Percentiles rank a stretch among this genome's conserved stretches.
phyloP scores from a whole-genome alignment of 2,888 invertebrate genomes.

The Dynastes grantii region DNA sequence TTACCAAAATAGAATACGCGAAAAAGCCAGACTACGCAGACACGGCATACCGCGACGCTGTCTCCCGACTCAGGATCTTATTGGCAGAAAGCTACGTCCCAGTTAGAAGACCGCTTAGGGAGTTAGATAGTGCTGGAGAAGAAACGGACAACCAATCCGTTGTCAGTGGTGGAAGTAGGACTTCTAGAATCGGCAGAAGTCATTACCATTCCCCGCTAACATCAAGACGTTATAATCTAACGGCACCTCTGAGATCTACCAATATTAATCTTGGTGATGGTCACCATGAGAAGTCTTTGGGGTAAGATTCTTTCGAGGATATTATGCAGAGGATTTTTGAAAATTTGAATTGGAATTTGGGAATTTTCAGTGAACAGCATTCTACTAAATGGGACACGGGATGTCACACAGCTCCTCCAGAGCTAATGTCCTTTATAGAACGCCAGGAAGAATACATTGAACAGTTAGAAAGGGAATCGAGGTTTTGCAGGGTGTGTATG shows the following conservation, averaged over 20 bases:
- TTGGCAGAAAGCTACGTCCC: constrained; percentile 83
- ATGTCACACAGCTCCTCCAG: constrained; percentile 73
- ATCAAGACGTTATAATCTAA: constrained; percentile 32
- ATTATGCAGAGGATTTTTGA: not conserved
- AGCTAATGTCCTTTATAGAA: constrained; percentile 86
- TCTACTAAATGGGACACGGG: constrained; percentile 47
- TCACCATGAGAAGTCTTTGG: constrained; percentile 21
- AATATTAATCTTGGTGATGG: constrained; percentile 28
- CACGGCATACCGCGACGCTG: constrained; percentile 88
- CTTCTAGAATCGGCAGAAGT: constrained; percentile 55
- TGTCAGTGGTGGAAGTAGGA: constrained; percentile 66
- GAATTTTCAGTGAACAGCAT: not conserved
- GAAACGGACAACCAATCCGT: constrained; percentile 75
- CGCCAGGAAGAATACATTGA: constrained; percentile 91
- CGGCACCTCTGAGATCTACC: constrained; percentile 27
- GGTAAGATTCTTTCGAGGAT: constrained; percentile 2
- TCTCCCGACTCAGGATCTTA: constrained; percentile 83
- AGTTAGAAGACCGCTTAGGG: constrained; percentile 64
- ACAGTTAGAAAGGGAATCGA: constrained; percentile 88
- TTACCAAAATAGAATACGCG: constrained; percentile 57
- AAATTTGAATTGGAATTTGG: too few species aligned
- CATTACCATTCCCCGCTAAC: constrained; percentile 52
- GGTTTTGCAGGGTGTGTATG: constrained; percentile 80
- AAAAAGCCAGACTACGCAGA: constrained; percentile 81
- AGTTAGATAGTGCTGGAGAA: constrained; percentile 74